Evolutionary conservation across 2,888 invertebrate genomes (phyloP).

Genomic region (Pollenia angustigena): DNA sequence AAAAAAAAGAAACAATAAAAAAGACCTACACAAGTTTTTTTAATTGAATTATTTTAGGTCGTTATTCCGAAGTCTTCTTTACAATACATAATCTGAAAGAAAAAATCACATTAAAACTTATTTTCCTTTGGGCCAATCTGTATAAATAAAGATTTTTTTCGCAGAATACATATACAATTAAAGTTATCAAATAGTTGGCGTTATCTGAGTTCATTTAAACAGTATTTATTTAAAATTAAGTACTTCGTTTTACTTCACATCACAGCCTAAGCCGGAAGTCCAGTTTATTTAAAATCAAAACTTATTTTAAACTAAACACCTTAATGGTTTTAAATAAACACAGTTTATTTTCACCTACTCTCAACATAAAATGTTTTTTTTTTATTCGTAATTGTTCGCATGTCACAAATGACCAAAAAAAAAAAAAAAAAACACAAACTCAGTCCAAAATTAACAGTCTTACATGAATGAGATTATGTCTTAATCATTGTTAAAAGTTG

Average conservation of each 20-base stretch:
- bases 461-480: constrained; percentile 74
- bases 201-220: no score
- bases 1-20: no score
- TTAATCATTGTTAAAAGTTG: constrained; percentile 74
- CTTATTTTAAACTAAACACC: constrained; percentile 29
- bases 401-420: constrained; percentile 38
- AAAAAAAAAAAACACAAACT: constrained; percentile 26
- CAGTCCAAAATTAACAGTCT: constrained; percentile 70
- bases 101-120: no score
- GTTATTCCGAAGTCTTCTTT: no score
- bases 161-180: no score
- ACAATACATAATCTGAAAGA: no score
- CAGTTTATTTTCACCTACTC: constrained; percentile 35
- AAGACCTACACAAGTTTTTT: no score
- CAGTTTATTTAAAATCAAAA: constrained; percentile 34
- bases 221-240: not conserved
- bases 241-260: not conserved
- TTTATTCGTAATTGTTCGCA: constrained; percentile 41
- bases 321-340: constrained; percentile 34
- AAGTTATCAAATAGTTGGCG: no score
- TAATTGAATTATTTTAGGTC: no score
- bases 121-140: no score
- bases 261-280: constrained; percentile 21
- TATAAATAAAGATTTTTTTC: no score
- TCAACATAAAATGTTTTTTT: constrained; percentile 11